Base-by-base conservation (phyloP, 2,888 invertebrate species). In the Aleiodes alternator region DNA sequence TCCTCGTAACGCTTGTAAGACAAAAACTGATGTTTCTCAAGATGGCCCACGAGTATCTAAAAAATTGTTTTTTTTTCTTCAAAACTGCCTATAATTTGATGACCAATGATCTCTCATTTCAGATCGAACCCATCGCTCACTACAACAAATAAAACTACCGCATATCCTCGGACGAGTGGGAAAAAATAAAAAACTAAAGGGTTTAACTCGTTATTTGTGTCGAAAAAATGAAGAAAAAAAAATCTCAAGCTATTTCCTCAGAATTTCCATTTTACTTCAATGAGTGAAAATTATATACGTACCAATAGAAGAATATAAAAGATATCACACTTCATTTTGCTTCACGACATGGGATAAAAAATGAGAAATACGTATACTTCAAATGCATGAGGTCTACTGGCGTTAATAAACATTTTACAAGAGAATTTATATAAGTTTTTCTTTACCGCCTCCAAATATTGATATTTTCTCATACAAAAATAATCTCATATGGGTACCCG, bases 381-480 rank as follows among this genome's bases (percentile, higher is more conserved):
- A 14, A 9, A 6, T 4, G 23, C 14, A n/a, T 31, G 31, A 29
- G 12, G 11, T 68, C 7, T 31, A 34, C n/a, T 68, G 23, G n/a
- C 50, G 51, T 31, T 31, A 8, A 8, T 11, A n/a, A 14, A 8
- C 7, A n/a, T 51, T 23, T 51, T 51, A 29, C 68, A 5, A 50
- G 12, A 50, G 31, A 68, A 72, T 76, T 72, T 72, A 76, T 72
- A 76, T 72, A 68, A 72, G 50, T 72, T 76, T 69, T 71, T 50
- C 23, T 29, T 51, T 64, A 7, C 38, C 9, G 9, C 59, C 11
- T 11, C 34, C 43, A 34, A 34, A 43, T 43, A 3, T 43, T 51
- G 7, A 56, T 70, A 51, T 48, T 66, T 57, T 16, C 34, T 43
- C 55, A 66, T 64, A 53, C 48, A 38, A 61, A 66, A 66, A 43